Percentiles rank a stretch among this genome's conserved stretches.
phyloP scores from a whole-genome alignment of 2,888 invertebrate genomes.

The Callinectes sapidus region DNA sequence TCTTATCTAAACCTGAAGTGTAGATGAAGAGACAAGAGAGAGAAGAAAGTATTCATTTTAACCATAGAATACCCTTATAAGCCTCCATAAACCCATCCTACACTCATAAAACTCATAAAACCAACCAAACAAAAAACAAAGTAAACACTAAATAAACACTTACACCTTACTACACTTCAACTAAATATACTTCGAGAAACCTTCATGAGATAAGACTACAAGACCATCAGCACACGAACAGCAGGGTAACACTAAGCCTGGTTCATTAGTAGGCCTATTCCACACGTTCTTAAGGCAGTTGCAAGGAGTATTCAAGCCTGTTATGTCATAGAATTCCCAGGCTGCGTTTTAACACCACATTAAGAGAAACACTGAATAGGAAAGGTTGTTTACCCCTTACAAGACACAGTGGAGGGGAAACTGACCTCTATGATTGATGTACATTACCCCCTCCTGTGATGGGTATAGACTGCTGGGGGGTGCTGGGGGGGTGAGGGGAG shows the following conservation, averaged over 20 bases:
- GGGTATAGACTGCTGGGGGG: background rate
- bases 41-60: background rate
- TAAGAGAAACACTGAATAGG: background rate
- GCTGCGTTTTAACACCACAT: background rate
- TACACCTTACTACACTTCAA: background rate
- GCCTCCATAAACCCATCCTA: background rate
- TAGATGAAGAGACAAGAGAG: background rate
- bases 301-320: slow-evolving; percentile 9
- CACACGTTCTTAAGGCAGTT: background rate
- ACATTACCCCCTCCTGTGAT: background rate
- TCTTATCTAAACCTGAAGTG: too few relatives aligned
- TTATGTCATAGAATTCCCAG: background rate
- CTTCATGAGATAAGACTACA: background rate
- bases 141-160: background rate
- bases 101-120: background rate
- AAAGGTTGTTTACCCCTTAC: background rate
- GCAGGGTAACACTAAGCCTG: background rate
- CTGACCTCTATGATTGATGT: background rate
- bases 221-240: background rate
- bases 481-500: too few relatives aligned
- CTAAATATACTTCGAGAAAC: too few relatives aligned
- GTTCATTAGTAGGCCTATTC: background rate
- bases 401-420: background rate
- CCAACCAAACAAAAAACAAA: background rate
- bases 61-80: background rate